A percentile compares a stretch with the other conserved stretches of the same genome.
phyloP scores from a whole-genome alignment of 2,113 vertebrate genomes.

The Melanocharis versteri region DNA sequence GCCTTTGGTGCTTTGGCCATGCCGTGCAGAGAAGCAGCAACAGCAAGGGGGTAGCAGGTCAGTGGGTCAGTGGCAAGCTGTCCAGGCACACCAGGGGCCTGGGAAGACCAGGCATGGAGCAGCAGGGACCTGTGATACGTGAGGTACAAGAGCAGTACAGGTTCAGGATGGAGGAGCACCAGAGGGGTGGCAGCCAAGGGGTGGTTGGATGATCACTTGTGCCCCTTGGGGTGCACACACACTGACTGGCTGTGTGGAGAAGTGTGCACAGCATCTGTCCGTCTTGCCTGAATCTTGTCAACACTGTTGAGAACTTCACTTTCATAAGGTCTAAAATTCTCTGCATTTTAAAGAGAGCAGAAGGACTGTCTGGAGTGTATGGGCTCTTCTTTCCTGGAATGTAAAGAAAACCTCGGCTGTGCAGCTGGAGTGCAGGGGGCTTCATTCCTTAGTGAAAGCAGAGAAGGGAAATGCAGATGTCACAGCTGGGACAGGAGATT shows the following conservation, averaged over 20 bases:
- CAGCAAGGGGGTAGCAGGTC: background rate
- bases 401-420: constrained; percentile 63
- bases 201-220: background rate
- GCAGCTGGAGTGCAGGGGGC: constrained; percentile 68
- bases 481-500: constrained; percentile 74
- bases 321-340: constrained; percentile 36
- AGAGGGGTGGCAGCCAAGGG: background rate
- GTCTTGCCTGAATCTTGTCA: constrained; percentile 20
- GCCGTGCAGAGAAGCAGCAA: background rate
- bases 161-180: background rate
- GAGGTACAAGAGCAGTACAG: background rate
- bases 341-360: constrained; percentile 43
- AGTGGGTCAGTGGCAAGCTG: background rate
- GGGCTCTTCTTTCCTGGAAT: constrained; percentile 57
- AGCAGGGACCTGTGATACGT: background rate
- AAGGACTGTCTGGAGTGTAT: constrained; percentile 63
- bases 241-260: background rate
- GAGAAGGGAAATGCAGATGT: constrained; percentile 73
- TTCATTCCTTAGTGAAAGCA: constrained; percentile 68
- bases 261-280: background rate
- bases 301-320: background rate
- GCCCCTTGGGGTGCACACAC: background rate
- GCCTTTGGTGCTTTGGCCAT: background rate
- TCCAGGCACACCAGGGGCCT: background rate
- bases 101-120: background rate